A percentile compares a stretch with the other conserved stretches of the same genome.
phyloP scores from a whole-genome alignment of 2,113 vertebrate genomes.

The Ictalurus furcatus region DNA sequence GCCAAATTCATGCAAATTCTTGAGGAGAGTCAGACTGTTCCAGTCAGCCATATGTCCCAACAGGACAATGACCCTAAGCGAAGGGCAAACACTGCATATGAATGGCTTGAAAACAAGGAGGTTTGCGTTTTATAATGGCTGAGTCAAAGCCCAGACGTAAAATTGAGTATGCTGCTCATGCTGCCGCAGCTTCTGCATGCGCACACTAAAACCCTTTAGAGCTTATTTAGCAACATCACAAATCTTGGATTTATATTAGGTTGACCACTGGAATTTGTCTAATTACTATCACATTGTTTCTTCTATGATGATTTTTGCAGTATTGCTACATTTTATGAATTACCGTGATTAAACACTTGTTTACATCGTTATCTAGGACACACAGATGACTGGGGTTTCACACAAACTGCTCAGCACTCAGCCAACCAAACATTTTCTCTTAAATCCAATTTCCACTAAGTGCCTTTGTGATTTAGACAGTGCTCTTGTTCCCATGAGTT shows the following conservation, averaged over 20 bases:
- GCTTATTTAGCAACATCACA: neutral
- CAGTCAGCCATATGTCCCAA: neutral
- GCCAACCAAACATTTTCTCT: neutral
- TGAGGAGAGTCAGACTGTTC: neutral
- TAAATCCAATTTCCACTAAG: constrained; percentile 10
- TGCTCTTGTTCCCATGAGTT: neutral
- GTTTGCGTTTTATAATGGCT: neutral
- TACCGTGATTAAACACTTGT: neutral
- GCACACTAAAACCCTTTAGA: neutral
- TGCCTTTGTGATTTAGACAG: neutral
- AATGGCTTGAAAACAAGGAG: neutral
- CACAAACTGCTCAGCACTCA: neutral
- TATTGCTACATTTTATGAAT: neutral
- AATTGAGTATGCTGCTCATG: neutral
- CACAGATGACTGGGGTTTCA: constrained; percentile 6
- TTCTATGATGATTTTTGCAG: neutral
- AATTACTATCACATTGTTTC: neutral
- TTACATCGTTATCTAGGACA: neutral
- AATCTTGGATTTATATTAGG: neutral
- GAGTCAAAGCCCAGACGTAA: neutral
- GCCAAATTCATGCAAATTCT: neutral
- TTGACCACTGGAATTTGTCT: neutral
- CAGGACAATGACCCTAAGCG: neutral
- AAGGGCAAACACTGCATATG: neutral
- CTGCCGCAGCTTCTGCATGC: neutral